Evolutionary conservation across 2,797 vertebrate species (phyloP), one percentile per base, ranked within the genome.

Genomic region (Eurystomus glaucurus): DNA sequence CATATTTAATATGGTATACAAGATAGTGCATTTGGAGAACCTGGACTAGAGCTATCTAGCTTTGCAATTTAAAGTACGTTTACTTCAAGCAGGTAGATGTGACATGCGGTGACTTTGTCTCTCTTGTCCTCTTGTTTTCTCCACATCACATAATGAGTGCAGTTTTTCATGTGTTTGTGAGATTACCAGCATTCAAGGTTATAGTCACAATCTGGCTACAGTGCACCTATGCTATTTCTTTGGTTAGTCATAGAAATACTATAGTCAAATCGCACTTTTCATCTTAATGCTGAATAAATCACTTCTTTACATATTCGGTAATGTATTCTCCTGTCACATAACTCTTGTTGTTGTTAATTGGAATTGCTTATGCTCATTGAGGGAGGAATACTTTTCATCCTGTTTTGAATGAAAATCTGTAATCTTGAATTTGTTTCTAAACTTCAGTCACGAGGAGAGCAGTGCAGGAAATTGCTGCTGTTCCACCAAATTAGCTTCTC

Each of bases 401-500:
- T 95, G 88, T 94, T 97, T 70, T 58, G 94, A 95, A 94, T 76
- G 90, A 96, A 97, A 97, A 95, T 95, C 95, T 94, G 81, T 97
- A 98, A 95, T 97, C 96, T 97, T 96, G 97, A 97, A 98, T 98
- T 97, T 97, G 97, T 98, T 98, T 97, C 96, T 97, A 96, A 98
- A 98, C 97, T 98, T 98, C 97, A 97, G 94, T 97, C 96, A 91
- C 71, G 95, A 98, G 96, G 94, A 98, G 82, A 98, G 92, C 92
- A 88, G 75, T 95, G 96, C 84, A 97, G 96, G 97, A 97, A 98
- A 98, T 97, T 97, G 94, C 96, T 97, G 93, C 97, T 98, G 97
- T 98, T 98, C 98, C 96, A 95, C 97, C 97, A 91, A 97, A 98
- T 98, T 98, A 98, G 97, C 96, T 97, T 97, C 98, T 98, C 96